phyloP scores from a whole-genome alignment of 2,797 vertebrate genomes.

The Cynodonichthys magdalenae region DNA sequence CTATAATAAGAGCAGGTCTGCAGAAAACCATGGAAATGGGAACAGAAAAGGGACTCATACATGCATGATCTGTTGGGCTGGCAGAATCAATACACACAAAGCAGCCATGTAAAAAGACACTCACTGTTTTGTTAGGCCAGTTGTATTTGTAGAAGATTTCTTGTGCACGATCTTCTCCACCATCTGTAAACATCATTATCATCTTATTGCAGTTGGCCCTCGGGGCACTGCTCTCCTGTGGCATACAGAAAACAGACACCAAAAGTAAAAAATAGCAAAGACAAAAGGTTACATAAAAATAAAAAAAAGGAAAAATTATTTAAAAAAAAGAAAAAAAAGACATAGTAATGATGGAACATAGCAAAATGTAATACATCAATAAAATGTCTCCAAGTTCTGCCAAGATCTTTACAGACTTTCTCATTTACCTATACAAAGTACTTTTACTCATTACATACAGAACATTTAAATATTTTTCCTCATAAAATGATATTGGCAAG shows the following conservation, averaged over 20 bases:
- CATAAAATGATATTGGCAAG: no score
- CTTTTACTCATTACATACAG: no score
- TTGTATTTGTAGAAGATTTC: conserved; percentile 98
- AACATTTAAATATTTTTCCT: no score
- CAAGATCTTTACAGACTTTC: no score
- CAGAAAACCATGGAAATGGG: conserved; percentile 13
- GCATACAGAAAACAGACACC: conserved; percentile 24
- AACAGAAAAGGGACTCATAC: background rate
- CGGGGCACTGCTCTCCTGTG: conserved; percentile 88
- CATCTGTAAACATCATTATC: conserved; percentile 99
- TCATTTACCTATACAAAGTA: no score
- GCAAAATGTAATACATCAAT: background rate
- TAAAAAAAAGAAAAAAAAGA: background rate
- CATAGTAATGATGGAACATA: background rate
- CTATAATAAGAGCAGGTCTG: conserved; percentile 45
- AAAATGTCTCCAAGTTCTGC: no score
- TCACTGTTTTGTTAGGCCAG: conserved; percentile 98
- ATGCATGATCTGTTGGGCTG: conserved; percentile 29
- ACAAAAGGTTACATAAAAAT: conserved; percentile 21
- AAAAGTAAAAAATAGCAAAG: background rate
- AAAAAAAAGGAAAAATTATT: conserved; percentile 1
- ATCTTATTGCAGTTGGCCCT: conserved; percentile 99
- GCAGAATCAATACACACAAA: conserved; percentile 25
- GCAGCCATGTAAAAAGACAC: conserved; percentile 53
- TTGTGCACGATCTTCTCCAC: conserved; percentile 95